These are phyloP conservation scores for Odontomyia ornata DNA, from an alignment of 2,888 invertebrate genomes.

Conservation along the genomic window DNA sequence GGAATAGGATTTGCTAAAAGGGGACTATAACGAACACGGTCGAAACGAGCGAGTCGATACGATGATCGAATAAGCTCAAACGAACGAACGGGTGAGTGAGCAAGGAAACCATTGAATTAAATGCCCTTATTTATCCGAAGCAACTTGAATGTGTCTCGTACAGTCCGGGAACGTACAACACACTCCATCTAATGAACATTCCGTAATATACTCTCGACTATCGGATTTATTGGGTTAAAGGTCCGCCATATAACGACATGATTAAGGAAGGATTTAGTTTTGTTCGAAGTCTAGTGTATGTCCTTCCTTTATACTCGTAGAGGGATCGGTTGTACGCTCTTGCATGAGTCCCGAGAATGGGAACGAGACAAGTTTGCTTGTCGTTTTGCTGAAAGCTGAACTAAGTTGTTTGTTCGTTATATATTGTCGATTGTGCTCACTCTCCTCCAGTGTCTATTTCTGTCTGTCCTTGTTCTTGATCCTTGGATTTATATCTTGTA, in stretches of 20 bases:
- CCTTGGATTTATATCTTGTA: conserved; percentile 10
- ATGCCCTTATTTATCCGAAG: conserved; percentile 39
- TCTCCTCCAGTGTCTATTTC: too few relatives aligned
- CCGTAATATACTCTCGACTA: conserved; percentile 20
- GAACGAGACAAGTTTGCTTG: not conserved
- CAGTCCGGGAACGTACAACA: conserved; percentile 19
- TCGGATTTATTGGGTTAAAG: conserved; percentile 43
- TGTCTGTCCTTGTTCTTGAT: not conserved
- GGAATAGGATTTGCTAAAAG: conserved; percentile 9
- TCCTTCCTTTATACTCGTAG: too few relatives aligned
- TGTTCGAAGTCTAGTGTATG: not conserved
- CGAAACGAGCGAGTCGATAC: conserved; percentile 1
- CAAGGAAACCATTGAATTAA: conserved; percentile 42
- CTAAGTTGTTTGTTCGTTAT: not conserved
- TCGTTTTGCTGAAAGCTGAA: conserved; percentile 22
- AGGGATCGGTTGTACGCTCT: not conserved
- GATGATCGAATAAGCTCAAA: conserved; percentile 17
- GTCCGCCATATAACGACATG: conserved; percentile 36
- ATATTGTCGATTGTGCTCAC: too few relatives aligned
- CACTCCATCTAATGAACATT: conserved; percentile 39
- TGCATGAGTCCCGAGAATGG: not conserved
- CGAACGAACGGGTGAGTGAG: conserved; percentile 31
- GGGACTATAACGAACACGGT: not conserved
- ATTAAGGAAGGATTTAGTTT: conserved; percentile 42
- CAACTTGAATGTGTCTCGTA: conserved; percentile 27